Base-by-base conservation (phyloP, 2,888 invertebrate species). In the Incurvaria masculella region DNA sequence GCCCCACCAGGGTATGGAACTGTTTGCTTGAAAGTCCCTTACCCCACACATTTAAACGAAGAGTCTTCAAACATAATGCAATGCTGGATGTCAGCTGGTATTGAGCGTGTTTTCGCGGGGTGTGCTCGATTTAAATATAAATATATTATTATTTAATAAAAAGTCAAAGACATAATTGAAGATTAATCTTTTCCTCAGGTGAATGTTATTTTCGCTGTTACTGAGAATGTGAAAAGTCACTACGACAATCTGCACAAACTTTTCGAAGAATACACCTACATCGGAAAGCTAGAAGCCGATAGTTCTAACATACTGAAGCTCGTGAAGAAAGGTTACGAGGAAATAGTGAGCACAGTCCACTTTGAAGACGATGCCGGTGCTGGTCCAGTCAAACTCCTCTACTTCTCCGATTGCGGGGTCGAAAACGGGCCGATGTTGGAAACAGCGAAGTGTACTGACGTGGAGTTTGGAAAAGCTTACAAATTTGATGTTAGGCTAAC, bases 181-280 rank as follows among this genome's bases (percentile, higher is more conserved):
- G n/a, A n/a, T n/a, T n/a, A n/a, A n/a, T n/a, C 49, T 47, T 47
- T 43, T 50, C 73, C 78, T 55, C 59, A 84, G 81, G 85, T 91
- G 39, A 92, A 90, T 68, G 82, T 96, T 6, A 93, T 96, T 58
- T 92, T 94, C 66, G 94, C 94, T 0, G 91, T 92, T 1, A 92
- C 91, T 0, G 80, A 83, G 57, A 78, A 82, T 50, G 86, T 87
- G 39, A 79, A 83, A 8, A 61, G 68, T 6, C 85, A 88, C 46
- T 94, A 93, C 67, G 75, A 84, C 51, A 76, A 84, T 56, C 72
- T 95, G 40, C 84, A 85, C 46, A 70, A 81, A 23, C 74, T 91
- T 19, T 81, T 96, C 53, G 83, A 79, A 49, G 84, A 85, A 56
- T 83, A 89, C 52, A 87, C 91, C 0, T 87, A 86, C 56, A 88